Evolutionary conservation across 2,113 vertebrate genomes (phyloP).

Genomic region (Nanorana parkeri): DNA sequence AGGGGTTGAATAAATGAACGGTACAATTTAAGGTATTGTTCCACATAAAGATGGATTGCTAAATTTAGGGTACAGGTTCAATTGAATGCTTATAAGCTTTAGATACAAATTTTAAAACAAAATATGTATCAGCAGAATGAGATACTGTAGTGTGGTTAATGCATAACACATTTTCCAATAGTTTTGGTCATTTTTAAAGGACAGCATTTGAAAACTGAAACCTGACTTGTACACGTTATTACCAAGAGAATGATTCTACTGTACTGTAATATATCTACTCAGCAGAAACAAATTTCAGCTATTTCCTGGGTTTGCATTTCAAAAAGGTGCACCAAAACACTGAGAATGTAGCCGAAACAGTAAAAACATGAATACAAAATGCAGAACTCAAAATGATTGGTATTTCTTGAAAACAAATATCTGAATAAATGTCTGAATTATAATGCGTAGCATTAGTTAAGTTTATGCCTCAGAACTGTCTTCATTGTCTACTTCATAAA

Average conservation of each 20-base stretch:
- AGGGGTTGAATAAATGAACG: too few species aligned
- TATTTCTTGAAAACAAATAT: constrained; percentile 70
- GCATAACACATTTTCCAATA: too few species aligned
- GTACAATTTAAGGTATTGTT: too few species aligned
- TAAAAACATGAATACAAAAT: constrained; percentile 78
- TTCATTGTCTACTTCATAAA: constrained; percentile 89
- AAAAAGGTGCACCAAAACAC: constrained; percentile 84
- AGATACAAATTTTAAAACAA: too few species aligned
- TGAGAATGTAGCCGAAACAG: constrained; percentile 78
- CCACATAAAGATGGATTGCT: too few species aligned
- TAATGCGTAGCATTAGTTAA: constrained; percentile 82
- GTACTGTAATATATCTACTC: neutral
- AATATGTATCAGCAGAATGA: too few species aligned
- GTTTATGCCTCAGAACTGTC: constrained; percentile 79
- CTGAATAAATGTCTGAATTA: constrained; percentile 85
- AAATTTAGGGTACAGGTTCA: too few species aligned
- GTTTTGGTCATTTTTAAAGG: neutral
- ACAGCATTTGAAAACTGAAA: neutral
- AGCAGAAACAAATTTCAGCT: constrained; percentile 68
- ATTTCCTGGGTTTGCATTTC: constrained; percentile 80
- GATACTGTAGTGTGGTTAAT: too few species aligned
- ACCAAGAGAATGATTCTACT: neutral
- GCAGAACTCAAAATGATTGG: constrained; percentile 65
- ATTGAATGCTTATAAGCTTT: too few species aligned
- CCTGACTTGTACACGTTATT: neutral